Conservation (phyloP, 2,113 vertebrate species). For the Gavialis gangeticus region DNA sequence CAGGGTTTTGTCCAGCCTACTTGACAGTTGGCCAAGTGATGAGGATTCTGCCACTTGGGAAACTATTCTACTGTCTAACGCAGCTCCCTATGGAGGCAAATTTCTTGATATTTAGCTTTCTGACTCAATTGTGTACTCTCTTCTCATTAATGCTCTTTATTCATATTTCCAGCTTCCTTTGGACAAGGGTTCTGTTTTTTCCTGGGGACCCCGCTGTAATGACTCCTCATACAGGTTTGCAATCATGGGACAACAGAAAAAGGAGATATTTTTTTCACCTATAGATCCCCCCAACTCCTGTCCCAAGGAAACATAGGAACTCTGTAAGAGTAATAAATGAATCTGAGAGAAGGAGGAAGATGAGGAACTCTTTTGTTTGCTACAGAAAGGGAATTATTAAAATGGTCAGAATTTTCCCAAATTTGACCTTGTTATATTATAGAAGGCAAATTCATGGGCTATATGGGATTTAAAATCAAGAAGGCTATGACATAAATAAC, state of each 20-base stretch:
- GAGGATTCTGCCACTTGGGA: neutral
- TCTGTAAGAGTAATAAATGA: neutral
- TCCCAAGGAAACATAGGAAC: neutral
- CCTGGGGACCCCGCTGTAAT: neutral
- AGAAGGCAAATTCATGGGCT: neutral
- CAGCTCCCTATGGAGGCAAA: neutral
- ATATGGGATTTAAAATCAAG: neutral
- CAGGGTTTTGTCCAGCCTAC: conserved; percentile 29
- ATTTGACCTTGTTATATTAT: neutral
- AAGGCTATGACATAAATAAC: neutral
- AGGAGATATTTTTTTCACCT: neutral
- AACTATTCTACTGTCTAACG: neutral
- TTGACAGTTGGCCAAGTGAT: neutral
- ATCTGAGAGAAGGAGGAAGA: neutral
- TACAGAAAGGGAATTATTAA: neutral
- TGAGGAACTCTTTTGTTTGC: neutral
- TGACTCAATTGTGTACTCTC: neutral
- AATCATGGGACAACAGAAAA: neutral
- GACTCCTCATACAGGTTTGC: neutral
- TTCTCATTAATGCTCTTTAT: neutral
- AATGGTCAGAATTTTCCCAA: neutral
- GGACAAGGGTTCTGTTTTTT: neutral
- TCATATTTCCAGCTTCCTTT: neutral
- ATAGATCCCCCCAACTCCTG: neutral
- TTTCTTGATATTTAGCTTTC: neutral